Conservation (phyloP, 2,797 vertebrate species). For the Xiphorhynchus erythropygius region DNA sequence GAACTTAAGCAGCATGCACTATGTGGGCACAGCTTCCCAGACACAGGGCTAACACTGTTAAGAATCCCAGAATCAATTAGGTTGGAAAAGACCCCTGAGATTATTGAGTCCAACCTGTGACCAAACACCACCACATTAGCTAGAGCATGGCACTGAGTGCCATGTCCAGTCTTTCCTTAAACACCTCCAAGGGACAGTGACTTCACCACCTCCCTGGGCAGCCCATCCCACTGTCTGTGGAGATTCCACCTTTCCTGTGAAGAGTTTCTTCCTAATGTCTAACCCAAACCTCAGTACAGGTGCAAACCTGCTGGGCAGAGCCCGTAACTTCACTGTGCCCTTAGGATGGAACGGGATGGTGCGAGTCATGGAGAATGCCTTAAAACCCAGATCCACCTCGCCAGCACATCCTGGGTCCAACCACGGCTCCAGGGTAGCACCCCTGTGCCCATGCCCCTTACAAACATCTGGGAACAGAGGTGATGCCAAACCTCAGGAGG, state of each 20-base stretch:
- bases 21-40: not conserved
- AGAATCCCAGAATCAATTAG: not conserved
- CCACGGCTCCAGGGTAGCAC: not conserved
- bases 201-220: not conserved
- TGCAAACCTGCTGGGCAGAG: accelerated
- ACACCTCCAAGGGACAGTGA: not conserved
- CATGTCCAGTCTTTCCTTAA: not conserved
- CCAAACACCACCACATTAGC: not conserved
- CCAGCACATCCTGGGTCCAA: not conserved
- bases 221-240: too few species aligned
- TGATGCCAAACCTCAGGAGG: too few species aligned
- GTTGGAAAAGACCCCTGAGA: not conserved
- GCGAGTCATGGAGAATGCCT: accelerated
- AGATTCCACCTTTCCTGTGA: not conserved
- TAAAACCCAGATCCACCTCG: accelerated
- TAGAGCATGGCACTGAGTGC: not conserved
- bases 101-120: not conserved
- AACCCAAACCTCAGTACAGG: not conserved
- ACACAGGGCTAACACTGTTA: not conserved
- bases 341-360: accelerated
- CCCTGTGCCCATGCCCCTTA: too few species aligned
- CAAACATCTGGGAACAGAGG: not conserved
- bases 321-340: not conserved
- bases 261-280: not conserved
- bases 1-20: accelerated